Conservation (phyloP, 2,888 invertebrate species). For the Drosophila recens region DNA sequence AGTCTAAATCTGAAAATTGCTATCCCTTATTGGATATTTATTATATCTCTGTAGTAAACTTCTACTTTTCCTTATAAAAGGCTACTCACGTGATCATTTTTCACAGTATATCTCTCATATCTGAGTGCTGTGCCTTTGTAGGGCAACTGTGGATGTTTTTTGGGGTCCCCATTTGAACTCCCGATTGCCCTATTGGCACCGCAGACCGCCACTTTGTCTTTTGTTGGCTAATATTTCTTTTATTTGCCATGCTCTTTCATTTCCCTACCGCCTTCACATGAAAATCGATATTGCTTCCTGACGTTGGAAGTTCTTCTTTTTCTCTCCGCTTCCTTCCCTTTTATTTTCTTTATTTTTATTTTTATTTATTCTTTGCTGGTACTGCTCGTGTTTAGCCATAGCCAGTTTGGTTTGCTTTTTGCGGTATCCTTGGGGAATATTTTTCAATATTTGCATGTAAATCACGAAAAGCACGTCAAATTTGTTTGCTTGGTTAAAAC, state of each 20-base stretch:
- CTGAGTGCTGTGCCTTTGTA: conserved; percentile 15
- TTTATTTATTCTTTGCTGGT: conserved; percentile 28
- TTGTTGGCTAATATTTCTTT: conserved; percentile 78
- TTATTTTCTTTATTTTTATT: conserved; percentile 2
- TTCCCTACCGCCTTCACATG: conserved; percentile 52
- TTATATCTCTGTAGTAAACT: background rate
- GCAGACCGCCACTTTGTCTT: conserved; percentile 72
- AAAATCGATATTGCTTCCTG: conserved; percentile 75
- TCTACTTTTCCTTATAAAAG: conserved; percentile 20
- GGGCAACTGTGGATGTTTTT: conserved; percentile 22
- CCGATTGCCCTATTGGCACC: conserved; percentile 57
- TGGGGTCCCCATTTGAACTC: conserved; percentile 45
- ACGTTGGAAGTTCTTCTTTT: conserved; percentile 46
- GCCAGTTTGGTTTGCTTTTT: conserved; percentile 69
- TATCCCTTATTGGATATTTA: background rate
- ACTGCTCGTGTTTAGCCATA: conserved; percentile 51
- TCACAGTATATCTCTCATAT: conserved; percentile 4
- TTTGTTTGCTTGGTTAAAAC: conserved; percentile 81
- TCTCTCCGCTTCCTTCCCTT: background rate
- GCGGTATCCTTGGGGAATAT: conserved; percentile 80
- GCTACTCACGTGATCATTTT: conserved; percentile 31
- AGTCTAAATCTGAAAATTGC: background rate
- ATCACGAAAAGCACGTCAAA: conserved; percentile 83
- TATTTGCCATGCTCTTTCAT: conserved; percentile 63
- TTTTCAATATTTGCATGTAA: conserved; percentile 83